phyloP scores from a whole-genome alignment of 2,797 vertebrate species.

The Sebastes alutus region DNA sequence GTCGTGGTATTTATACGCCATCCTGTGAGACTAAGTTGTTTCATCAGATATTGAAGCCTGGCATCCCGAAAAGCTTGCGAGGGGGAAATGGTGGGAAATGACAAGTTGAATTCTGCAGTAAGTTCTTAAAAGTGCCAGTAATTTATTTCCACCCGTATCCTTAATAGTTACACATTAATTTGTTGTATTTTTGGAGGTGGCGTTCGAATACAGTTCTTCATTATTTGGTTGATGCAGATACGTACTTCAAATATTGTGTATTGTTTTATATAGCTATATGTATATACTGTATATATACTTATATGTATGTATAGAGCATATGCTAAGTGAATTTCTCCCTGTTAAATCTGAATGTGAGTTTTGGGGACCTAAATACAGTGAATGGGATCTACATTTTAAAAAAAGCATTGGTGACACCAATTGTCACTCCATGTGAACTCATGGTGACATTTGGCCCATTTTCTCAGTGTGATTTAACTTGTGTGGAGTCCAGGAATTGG shows the following conservation, averaged over 20 bases:
- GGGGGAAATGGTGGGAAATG: not conserved
- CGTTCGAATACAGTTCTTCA: not conserved
- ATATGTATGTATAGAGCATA: not conserved
- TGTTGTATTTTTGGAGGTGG: not conserved
- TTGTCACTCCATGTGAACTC: not conserved
- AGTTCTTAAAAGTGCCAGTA: too few relatives aligned
- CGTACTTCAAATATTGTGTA: not conserved
- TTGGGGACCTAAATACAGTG: not conserved
- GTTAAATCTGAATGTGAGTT: not conserved
- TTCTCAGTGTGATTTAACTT: slow-evolving; percentile 3
- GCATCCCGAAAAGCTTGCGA: not conserved
- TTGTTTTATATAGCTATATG: not conserved
- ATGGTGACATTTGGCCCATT: slow-evolving; percentile 6
- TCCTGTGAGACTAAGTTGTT: too few relatives aligned
- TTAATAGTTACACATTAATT: not conserved
- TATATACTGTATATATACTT: not conserved
- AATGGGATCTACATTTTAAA: not conserved
- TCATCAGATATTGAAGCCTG: not conserved
- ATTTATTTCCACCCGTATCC: not conserved
- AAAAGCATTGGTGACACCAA: not conserved
- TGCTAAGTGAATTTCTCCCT: not conserved
- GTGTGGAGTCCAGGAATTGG: slow-evolving; percentile 5
- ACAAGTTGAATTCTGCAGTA: not conserved
- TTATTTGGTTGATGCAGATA: not conserved
- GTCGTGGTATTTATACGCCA: too few relatives aligned